A percentile compares a stretch with the other conserved stretches of the same genome.
Conservation (phyloP, 2,888 invertebrate genomes). For the Panzeria rudis region DNA sequence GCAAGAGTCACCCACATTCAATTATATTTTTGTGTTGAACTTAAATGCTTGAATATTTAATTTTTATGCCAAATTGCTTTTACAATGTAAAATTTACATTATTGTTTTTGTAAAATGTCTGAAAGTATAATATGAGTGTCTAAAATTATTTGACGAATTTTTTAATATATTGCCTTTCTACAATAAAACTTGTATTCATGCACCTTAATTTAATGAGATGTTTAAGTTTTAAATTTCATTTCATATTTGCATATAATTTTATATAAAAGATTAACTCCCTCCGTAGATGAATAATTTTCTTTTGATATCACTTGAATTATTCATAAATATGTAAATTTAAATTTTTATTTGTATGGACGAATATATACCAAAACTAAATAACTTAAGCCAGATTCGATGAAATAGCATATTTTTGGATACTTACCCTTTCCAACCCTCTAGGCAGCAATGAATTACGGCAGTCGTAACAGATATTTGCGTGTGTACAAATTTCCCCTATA, state of each 20-base stretch:
- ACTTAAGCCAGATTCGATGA: conserved; percentile 16
- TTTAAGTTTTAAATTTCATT: background rate
- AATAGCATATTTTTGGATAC: conserved; percentile 24
- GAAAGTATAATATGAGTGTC: too few relatives aligned
- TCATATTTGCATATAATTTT: background rate
- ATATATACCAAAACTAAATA: conserved; percentile 9
- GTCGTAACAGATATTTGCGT: background rate
- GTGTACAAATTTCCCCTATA: background rate
- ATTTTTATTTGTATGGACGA: conserved; percentile 7
- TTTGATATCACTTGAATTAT: conserved; percentile 21
- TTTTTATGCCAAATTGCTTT: background rate
- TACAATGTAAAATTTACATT: background rate
- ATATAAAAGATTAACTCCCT: background rate
- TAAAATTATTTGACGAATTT: too few relatives aligned
- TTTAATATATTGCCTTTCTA: too few relatives aligned
- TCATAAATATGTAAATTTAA: conserved; percentile 19
- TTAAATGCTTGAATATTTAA: background rate
- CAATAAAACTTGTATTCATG: too few relatives aligned
- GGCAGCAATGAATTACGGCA: conserved; percentile 23
- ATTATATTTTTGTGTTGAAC: background rate
- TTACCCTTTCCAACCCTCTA: conserved; percentile 47
- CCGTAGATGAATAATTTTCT: background rate
- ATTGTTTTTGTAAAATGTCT: too few relatives aligned
- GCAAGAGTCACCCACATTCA: background rate
- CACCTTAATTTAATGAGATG: background rate